Percentiles rank a stretch among this genome's conserved stretches.
phyloP scores from a whole-genome alignment of 2,888 invertebrate genomes.

The Eupelmus urozonus region DNA sequence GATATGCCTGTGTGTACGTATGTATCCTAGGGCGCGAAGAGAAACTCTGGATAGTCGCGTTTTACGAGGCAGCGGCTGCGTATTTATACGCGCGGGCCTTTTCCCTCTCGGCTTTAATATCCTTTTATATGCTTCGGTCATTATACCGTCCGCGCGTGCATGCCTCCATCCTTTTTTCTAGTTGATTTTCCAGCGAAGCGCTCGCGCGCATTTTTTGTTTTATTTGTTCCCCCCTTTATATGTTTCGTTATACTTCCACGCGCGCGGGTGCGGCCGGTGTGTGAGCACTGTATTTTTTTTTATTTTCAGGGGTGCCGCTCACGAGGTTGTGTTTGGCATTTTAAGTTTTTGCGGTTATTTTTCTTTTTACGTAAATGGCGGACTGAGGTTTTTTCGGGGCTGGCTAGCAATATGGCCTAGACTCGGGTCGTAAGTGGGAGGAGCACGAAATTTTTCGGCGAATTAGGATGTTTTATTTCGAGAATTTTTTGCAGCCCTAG shows the following conservation, averaged over 20 bases:
- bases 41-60: constrained; percentile 8
- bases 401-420: no score
- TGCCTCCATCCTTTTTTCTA: constrained; percentile 24
- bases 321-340: constrained; percentile 41
- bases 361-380: neutral
- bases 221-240: neutral
- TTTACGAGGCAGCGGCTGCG: constrained; percentile 46
- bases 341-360: constrained; percentile 36
- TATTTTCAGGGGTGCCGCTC: neutral
- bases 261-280: no score
- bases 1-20: neutral
- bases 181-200: constrained; percentile 48
- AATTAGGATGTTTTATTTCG: no score
- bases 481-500: no score
- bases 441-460: neutral
- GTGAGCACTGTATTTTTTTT: no score
- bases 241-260: neutral
- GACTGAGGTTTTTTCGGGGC: no score
- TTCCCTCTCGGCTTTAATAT: constrained; percentile 52
- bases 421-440: neutral
- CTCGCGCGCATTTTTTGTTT: neutral
- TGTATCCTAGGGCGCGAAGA: neutral
- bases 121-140: constrained; percentile 55
- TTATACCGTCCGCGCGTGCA: constrained; percentile 38
- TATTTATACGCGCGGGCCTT: constrained; percentile 48